These are phyloP conservation scores for Alloscopus bannaensis DNA, from an alignment of 2,888 invertebrate genomes.

Conservation along the genomic window DNA sequence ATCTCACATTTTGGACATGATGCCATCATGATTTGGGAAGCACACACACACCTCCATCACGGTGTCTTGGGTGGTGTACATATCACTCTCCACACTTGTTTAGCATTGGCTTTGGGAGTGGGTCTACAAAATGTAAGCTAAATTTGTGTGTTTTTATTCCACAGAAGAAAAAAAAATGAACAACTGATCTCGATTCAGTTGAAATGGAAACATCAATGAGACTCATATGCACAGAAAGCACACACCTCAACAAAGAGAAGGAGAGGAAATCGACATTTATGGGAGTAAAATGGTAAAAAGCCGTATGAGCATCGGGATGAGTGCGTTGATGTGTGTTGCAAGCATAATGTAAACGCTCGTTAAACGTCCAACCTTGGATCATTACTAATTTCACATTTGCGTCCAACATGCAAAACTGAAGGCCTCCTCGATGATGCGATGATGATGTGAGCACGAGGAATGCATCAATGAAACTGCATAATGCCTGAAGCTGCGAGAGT, in stretches of 20 bases:
- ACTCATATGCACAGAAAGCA: not conserved
- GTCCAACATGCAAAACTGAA: slow-evolving; percentile 20
- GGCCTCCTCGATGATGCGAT: no score
- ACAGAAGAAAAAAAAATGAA: slow-evolving; percentile 22
- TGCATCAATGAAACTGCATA: no score
- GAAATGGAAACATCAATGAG: slow-evolving; percentile 19
- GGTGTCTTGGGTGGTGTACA: no score
- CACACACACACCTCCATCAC: no score
- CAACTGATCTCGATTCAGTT: slow-evolving; percentile 29
- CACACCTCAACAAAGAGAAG: slow-evolving; percentile 26
- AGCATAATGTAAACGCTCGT: slow-evolving; percentile 18
- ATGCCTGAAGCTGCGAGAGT: no score
- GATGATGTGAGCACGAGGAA: slow-evolving; percentile 24
- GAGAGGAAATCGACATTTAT: slow-evolving; percentile 15
- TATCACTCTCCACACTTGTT: not conserved
- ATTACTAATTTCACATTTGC: slow-evolving; percentile 22
- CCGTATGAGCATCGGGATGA: not conserved
- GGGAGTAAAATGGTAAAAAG: slow-evolving; percentile 7
- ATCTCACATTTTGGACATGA: no score
- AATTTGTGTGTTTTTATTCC: slow-evolving; percentile 24
- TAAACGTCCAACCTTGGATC: slow-evolving; percentile 17
- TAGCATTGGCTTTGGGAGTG: no score
- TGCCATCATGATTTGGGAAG: no score
- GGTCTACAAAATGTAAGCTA: no score
- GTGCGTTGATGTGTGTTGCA: not conserved